Evolutionary conservation across 37 sponge, comb jelly and placozoan species (phyloP), one percentile per base, ranked within the genome.

Genomic region (Spongilla lacustris): DNA sequence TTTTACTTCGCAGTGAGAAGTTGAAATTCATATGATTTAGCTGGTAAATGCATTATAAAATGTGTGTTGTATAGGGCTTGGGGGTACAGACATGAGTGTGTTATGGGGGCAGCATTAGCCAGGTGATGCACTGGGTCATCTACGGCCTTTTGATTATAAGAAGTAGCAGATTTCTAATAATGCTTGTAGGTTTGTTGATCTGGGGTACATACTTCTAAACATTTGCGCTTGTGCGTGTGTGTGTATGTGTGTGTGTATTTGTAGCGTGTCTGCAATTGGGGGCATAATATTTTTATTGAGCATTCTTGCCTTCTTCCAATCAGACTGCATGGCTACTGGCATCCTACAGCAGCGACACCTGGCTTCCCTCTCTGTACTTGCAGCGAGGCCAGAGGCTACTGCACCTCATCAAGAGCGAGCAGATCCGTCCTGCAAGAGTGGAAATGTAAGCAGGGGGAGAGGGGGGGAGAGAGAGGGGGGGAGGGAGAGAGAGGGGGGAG

Each of bases 291-390:
- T 10, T 36, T 4, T 6, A n/a, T 41, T 77, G 6, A 67, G 24
- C 23, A 29, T 5, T 68, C 24, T 74, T 31, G 32, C 27, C 21
- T 49, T 25, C 27, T 48, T 58, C 58, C 19, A 8, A 19, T 17
- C 75, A 95, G 96, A 76, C 82, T 34, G 85, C 89, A 8, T 97
- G 97, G 97, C 68, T 97, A 78, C 78, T 97, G 30, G 72, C 75
- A 25, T 88, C 96, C 14, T 83, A 87, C 82, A 90, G 82, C 34
- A 91, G 87, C 24, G 89, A 92, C 86, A 91, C 81, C 33, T 92
- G 93, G 89, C 76, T 95, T 30, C 89, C 96, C 46, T 86, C 91
- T 1, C 41, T 69, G 19, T 84, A 90, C 74, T 76, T 81, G 23
- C 90, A 89, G 46, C 81, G 94, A 50, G 91, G 84, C 46, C 69